These are phyloP conservation scores for Hypomecis atomaria DNA, from an alignment of 2,888 invertebrate species.

Conservation along the genomic window DNA sequence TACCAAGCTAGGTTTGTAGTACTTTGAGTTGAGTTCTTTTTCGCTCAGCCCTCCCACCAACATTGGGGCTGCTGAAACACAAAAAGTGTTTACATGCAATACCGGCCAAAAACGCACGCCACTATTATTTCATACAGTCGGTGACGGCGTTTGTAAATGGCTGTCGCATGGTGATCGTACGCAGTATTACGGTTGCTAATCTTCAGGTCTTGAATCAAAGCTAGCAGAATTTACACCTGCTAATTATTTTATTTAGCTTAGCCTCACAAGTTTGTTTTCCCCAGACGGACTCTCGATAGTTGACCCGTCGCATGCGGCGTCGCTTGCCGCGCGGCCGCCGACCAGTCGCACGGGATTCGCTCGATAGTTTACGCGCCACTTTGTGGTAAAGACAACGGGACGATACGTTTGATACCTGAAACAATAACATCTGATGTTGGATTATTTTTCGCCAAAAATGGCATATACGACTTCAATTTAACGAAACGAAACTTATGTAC, in stretches of 20 bases:
- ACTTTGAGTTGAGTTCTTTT: conserved; percentile 64
- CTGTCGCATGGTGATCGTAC: too few species aligned
- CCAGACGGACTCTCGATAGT: conserved; percentile 77
- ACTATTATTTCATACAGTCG: too few species aligned
- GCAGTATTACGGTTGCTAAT: too few species aligned
- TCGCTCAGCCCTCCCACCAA: conserved; percentile 54
- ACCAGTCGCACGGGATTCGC: conserved; percentile 58
- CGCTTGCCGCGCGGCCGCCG: conserved; percentile 60
- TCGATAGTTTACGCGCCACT: conserved; percentile 63
- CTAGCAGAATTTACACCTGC: too few species aligned
- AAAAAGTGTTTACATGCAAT: too few species aligned
- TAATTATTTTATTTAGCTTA: too few species aligned
- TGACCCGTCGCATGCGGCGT: conserved; percentile 65
- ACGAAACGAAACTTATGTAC: too few species aligned
- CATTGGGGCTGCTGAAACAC: conserved; percentile 29
- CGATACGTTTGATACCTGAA: conserved; percentile 71
- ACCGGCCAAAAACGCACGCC: too few species aligned
- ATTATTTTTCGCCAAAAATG: too few species aligned
- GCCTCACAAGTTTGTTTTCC: conserved; percentile 60
- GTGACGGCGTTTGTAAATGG: too few species aligned
- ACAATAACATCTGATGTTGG: not conserved
- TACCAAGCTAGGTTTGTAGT: conserved; percentile 61
- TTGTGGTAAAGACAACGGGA: conserved; percentile 77
- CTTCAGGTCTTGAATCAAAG: too few species aligned
- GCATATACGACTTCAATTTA: too few species aligned